These are phyloP conservation scores for Eristalis intricaria DNA, from an alignment of 2,888 invertebrate species.

Conservation along the genomic window DNA sequence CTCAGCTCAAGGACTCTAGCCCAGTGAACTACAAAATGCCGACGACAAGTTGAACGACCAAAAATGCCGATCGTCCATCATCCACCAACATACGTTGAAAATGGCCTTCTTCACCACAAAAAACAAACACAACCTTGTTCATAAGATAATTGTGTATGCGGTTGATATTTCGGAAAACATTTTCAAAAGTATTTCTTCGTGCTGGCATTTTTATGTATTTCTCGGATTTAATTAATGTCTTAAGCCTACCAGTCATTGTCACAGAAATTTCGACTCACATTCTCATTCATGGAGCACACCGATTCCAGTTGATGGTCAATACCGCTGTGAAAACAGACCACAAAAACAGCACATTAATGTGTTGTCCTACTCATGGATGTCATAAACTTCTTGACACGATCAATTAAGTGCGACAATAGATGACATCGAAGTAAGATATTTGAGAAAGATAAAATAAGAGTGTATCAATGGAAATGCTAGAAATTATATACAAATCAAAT, in stretches of 20 bases:
- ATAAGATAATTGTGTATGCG: neutral
- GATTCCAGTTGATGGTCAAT: neutral
- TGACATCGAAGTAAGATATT: neutral
- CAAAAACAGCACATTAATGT: neutral
- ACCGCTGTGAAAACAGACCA: neutral
- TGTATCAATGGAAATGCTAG: neutral
- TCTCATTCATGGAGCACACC: neutral
- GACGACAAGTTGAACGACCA: neutral
- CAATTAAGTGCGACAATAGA: constrained; percentile 28
- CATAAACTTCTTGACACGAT: constrained; percentile 22
- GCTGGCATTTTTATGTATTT: neutral
- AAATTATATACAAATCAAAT: neutral
- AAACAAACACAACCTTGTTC: neutral
- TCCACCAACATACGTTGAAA: neutral
- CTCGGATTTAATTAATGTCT: neutral
- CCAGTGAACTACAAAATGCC: neutral
- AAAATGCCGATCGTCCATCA: neutral
- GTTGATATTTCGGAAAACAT: neutral
- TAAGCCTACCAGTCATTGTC: neutral
- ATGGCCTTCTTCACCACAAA: neutral
- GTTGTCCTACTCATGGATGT: neutral
- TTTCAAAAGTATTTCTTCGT: neutral
- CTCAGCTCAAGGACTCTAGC: neutral
- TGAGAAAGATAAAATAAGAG: neutral
- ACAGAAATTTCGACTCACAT: constrained; percentile 1